Conservation (phyloP, 2,113 vertebrate genomes). For the Chaetorhynchus papuensis region DNA sequence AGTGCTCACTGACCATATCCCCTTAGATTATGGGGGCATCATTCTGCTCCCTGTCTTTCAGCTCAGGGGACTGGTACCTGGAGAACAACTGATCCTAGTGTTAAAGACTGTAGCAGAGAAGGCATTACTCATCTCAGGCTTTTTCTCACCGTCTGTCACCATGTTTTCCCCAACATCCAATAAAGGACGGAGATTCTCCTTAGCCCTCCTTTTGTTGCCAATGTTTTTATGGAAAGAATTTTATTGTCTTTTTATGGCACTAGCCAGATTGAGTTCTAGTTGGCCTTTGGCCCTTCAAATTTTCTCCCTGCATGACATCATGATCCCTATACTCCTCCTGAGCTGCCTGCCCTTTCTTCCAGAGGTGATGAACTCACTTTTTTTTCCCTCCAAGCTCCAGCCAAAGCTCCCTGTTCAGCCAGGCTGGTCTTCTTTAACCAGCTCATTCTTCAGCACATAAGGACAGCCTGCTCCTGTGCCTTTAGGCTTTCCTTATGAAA, state of each 20-base stretch:
- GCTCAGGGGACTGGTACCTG: background rate
- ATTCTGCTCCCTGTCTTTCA: background rate
- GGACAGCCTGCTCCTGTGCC: background rate
- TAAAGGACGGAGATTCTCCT: background rate
- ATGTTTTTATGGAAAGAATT: background rate
- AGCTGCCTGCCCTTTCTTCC: background rate
- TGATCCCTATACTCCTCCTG: background rate
- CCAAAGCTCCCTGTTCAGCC: background rate
- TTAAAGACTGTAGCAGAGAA: background rate
- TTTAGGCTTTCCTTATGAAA: background rate
- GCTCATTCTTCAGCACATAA: background rate
- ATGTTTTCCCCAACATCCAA: accelerated
- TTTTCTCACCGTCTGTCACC: background rate
- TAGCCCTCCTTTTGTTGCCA: too few species aligned
- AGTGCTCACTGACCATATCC: background rate
- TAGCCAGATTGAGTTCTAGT: background rate
- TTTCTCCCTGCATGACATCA: background rate
- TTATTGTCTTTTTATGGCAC: background rate
- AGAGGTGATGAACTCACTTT: background rate
- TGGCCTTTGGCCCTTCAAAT: background rate
- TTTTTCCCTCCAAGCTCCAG: background rate
- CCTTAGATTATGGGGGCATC: background rate
- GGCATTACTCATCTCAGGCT: background rate
- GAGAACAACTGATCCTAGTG: background rate
- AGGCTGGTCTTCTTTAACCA: background rate